Percentiles rank a stretch among this genome's conserved stretches.
Evolutionary conservation across 1,140 invertebrate genomes (phyloP).

Genomic region (Galendromus occidentalis): DNA sequence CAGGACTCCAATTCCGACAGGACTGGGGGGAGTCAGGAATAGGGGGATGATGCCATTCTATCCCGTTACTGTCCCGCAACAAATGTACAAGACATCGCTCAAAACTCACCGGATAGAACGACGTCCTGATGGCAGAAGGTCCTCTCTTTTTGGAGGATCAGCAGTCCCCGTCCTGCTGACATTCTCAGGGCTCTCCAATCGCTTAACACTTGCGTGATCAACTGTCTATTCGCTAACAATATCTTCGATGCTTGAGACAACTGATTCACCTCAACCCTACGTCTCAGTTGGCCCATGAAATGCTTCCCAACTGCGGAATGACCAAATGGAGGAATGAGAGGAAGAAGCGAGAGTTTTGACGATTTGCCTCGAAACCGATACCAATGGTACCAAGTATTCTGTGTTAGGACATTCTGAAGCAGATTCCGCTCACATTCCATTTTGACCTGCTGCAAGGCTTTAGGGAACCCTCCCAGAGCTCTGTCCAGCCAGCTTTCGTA

Average conservation of each 20-base stretch:
- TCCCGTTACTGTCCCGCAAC: too few relatives aligned
- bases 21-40: not conserved
- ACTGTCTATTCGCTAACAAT: slow-evolving; percentile 35
- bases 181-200: slow-evolving; percentile 26
- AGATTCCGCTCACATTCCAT: slow-evolving; percentile 31
- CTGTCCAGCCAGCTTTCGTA: slow-evolving; percentile 34
- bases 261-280: slow-evolving; percentile 40
- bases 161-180: slow-evolving; percentile 27
- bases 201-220: slow-evolving; percentile 37
- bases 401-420: too few relatives aligned
- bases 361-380: slow-evolving; percentile 7
- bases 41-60: too few relatives aligned
- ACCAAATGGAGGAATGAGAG: too few relatives aligned
- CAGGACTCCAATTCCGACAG: not conserved
- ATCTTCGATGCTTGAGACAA: slow-evolving; percentile 38
- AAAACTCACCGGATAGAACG: too few relatives aligned
- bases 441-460: slow-evolving; percentile 33
- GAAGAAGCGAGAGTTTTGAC: too few relatives aligned
- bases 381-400: not conserved
- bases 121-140: not conserved
- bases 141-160: not conserved
- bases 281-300: slow-evolving; percentile 24
- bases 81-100: too few relatives aligned
- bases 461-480: slow-evolving; percentile 33
- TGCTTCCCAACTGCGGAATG: not conserved